Conservation (phyloP, 2,113 vertebrate genomes). For the Meriones unguiculatus region DNA sequence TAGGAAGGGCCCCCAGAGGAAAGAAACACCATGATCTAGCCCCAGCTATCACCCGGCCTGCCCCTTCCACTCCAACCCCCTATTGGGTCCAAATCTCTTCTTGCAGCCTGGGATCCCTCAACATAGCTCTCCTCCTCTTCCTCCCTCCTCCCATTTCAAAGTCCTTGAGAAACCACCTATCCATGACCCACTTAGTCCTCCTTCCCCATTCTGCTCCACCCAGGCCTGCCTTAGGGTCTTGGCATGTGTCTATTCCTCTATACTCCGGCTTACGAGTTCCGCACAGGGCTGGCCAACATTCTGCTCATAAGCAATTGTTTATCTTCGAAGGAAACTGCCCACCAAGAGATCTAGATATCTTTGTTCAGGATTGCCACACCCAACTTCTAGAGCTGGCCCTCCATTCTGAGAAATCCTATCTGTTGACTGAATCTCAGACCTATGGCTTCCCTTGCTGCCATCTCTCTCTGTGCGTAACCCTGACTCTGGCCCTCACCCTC, state of each 20-base stretch:
- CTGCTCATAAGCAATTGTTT: neutral
- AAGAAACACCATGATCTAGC: neutral
- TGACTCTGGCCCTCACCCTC: neutral
- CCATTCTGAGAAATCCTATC: neutral
- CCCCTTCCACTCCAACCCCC: neutral
- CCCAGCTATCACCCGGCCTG: neutral
- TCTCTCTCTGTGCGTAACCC: neutral
- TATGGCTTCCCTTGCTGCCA: neutral
- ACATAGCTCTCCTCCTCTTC: neutral
- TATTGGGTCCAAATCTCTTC: neutral
- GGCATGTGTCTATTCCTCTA: neutral
- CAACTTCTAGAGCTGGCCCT: neutral
- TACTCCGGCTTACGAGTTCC: rapidly evolving
- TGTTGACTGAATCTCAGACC: neutral
- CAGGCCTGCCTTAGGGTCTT: neutral
- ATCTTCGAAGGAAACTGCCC: neutral
- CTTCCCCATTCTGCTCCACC: neutral
- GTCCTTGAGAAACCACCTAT: rapidly evolving
- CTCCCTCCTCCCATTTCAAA: neutral
- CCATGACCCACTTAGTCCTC: neutral
- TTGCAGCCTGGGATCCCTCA: neutral
- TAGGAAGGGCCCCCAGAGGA: neutral
- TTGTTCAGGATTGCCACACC: neutral
- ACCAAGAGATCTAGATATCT: neutral
- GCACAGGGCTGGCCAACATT: neutral